Percentiles rank a stretch among this genome's conserved stretches.
Evolutionary conservation across 2,888 invertebrate genomes (phyloP).

Genomic region (Rapana venosa): DNA sequence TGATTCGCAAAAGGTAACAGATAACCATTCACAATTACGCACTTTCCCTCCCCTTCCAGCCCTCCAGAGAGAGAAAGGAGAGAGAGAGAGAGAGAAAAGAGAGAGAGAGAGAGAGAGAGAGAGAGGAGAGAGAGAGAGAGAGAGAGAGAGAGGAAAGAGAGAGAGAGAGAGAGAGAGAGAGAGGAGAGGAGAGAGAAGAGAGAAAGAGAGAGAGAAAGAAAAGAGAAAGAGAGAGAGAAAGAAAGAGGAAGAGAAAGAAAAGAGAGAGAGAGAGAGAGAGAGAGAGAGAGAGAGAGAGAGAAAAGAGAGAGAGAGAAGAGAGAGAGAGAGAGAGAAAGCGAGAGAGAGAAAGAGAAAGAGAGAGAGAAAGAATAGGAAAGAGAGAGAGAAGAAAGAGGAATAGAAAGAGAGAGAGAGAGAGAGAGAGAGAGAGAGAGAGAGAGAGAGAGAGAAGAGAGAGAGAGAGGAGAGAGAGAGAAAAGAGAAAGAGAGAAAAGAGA

Average conservation of each 20-base stretch:
- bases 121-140: too few relatives aligned
- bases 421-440: slow-evolving; percentile 1
- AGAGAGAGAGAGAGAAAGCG: not conserved
- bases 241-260: not conserved
- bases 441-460: too few relatives aligned
- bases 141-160: not conserved
- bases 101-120: too few relatives aligned
- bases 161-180: too few relatives aligned
- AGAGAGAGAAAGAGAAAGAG: not conserved
- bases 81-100: too few relatives aligned
- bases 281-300: too few relatives aligned
- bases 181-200: not conserved
- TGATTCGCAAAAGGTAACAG: too few relatives aligned
- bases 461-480: too few relatives aligned
- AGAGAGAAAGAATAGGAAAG: not conserved
- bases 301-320: not conserved
- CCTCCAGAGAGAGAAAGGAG: too few relatives aligned
- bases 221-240: not conserved
- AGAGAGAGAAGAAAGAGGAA: not conserved
- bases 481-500: too few relatives aligned
- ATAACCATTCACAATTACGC: too few relatives aligned
- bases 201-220: not conserved
- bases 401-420: not conserved
- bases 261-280: not conserved
- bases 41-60: too few relatives aligned